phyloP scores from a whole-genome alignment of 2,113 vertebrate species.

The Melospiza georgiana region DNA sequence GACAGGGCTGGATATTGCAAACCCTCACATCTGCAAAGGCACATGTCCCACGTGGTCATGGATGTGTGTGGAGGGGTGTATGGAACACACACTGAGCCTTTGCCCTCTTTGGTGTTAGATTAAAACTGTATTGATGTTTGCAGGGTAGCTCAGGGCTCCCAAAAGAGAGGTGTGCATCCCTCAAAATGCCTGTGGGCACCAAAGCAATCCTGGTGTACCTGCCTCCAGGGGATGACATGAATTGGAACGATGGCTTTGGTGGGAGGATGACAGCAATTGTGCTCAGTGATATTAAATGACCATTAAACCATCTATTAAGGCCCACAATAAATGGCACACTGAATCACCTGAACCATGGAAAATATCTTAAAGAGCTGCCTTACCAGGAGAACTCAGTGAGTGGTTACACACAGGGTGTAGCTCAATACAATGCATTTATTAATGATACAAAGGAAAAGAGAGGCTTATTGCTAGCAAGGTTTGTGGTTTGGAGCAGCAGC shows the following conservation, averaged over 20 bases:
- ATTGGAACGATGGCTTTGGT: not conserved
- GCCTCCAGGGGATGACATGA: not conserved
- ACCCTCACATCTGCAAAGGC: not conserved
- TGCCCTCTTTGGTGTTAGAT: not conserved
- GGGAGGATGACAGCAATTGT: not conserved
- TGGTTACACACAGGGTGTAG: not conserved
- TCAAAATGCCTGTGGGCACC: not conserved
- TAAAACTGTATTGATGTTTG: not conserved
- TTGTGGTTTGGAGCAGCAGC: not conserved
- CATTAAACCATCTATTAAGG: not conserved
- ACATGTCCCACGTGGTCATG: fast-evolving
- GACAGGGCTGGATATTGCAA: not conserved
- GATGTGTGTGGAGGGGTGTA: not conserved
- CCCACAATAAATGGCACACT: not conserved
- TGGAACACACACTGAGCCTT: fast-evolving
- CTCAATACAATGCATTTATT: not conserved
- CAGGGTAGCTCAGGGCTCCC: not conserved
- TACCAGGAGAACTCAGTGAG: not conserved
- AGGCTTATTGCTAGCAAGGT: not conserved
- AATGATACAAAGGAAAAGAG: not conserved
- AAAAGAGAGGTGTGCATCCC: not conserved
- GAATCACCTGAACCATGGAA: not conserved
- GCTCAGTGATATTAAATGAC: not conserved
- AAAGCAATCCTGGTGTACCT: not conserved
- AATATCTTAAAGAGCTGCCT: not conserved